Conservation (phyloP, 2,797 vertebrate genomes). For the Australoheros facetus region DNA sequence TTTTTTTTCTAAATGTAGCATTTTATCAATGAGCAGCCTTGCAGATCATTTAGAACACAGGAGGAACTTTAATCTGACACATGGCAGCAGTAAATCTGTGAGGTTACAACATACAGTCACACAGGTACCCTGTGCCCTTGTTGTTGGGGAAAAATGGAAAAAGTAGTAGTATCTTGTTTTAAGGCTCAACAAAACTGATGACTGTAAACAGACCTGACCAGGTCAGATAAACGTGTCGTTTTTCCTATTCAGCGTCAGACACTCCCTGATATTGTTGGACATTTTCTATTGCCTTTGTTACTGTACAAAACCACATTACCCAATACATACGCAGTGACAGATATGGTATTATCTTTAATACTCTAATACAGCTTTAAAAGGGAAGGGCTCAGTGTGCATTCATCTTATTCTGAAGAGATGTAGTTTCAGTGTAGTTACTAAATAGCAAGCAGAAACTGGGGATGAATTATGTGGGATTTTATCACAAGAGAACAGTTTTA, state of each 20-base stretch:
- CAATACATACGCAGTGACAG: not conserved
- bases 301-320: not conserved
- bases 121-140: not conserved
- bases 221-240: not conserved
- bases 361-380: not conserved
- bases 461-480: not conserved
- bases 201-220: not conserved
- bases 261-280: not conserved
- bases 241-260: not conserved
- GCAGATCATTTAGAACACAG: conserved; percentile 10
- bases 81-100: conserved; percentile 44
- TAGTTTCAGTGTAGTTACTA: not conserved
- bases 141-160: not conserved
- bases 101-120: conserved; percentile 35
- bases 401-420: not conserved
- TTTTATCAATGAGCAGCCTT: not conserved
- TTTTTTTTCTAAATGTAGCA: not conserved
- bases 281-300: not conserved
- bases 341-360: not conserved
- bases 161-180: not conserved
- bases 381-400: not conserved
- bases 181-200: not conserved
- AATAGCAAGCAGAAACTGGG: not conserved
- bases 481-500: not conserved
- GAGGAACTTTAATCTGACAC: conserved; percentile 52